Evolutionary conservation across 2,888 invertebrate species (phyloP).

Genomic region (Parasteatoda lunata): DNA sequence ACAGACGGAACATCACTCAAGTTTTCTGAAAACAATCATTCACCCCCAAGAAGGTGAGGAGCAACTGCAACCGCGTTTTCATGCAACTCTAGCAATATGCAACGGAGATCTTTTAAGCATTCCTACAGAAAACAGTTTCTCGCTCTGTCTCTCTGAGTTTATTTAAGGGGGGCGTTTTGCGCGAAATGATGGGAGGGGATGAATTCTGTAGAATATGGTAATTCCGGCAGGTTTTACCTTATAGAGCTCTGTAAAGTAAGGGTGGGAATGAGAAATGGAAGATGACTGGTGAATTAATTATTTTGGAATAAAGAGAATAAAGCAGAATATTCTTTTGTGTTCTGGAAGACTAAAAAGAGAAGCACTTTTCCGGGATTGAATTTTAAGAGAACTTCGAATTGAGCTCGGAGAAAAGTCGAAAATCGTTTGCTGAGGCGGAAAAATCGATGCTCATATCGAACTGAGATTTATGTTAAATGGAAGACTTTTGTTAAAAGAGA

Average conservation of each 20-base stretch:
- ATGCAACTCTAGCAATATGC: no score
- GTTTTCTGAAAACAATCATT: neutral
- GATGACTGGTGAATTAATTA: conserved; percentile 48
- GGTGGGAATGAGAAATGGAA: neutral
- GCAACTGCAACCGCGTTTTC: no score
- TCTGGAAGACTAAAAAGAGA: neutral
- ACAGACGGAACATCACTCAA: neutral
- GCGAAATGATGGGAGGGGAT: no score
- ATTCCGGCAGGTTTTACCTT: conserved; percentile 25
- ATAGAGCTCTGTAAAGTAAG: neutral
- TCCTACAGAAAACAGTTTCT: no score
- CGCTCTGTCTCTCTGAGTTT: no score
- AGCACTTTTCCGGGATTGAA: neutral
- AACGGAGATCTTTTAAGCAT: no score
- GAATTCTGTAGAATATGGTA: conserved; percentile 26
- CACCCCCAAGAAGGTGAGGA: neutral
- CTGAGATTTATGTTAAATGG: neutral
- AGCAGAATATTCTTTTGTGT: conserved; percentile 25
- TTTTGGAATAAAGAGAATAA: conserved; percentile 24
- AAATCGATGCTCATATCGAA: neutral
- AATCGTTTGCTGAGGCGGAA: neutral
- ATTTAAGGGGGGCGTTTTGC: no score
- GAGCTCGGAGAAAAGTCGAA: neutral
- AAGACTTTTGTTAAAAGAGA: neutral
- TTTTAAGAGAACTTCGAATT: neutral